phyloP scores from a whole-genome alignment of 2,888 invertebrate genomes.

The Aspidapion aeneum region DNA sequence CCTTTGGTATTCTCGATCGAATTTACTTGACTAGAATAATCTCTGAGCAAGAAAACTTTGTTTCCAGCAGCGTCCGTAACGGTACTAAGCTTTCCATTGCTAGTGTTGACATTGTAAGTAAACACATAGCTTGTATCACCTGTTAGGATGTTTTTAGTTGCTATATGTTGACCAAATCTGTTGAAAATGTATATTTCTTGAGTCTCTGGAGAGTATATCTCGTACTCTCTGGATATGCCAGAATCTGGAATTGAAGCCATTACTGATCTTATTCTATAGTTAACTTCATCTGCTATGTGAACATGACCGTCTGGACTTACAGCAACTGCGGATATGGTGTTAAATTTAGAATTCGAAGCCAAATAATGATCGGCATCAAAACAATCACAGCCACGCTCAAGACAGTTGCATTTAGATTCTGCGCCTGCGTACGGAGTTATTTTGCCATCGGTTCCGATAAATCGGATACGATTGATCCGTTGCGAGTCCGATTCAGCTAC shows the following conservation, averaged over 20 bases:
- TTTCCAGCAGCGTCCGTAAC: constrained; percentile 93
- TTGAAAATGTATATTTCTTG: constrained; percentile 94
- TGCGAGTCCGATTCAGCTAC: constrained; percentile 96
- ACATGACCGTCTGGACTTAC: constrained; percentile 93
- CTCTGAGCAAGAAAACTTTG: constrained; percentile 77
- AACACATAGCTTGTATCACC: constrained; percentile 91
- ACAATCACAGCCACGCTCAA: constrained; percentile 88
- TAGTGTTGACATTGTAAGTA: constrained; percentile 94
- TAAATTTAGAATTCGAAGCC: constrained; percentile 91
- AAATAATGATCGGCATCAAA: constrained; percentile 89
- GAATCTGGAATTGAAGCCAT: constrained; percentile 88
- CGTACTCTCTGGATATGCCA: constrained; percentile 80
- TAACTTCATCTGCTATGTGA: constrained; percentile 94
- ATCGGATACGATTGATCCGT: constrained; percentile 84
- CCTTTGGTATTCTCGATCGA: constrained; percentile 93
- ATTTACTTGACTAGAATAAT: constrained; percentile 85
- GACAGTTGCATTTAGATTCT: constrained; percentile 90
- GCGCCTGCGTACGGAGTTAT: constrained; percentile 92
- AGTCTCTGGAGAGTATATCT: constrained; percentile 92
- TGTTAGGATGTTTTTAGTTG: constrained; percentile 92
- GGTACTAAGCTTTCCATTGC: constrained; percentile 90
- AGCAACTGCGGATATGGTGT: constrained; percentile 88
- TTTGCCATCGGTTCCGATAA: constrained; percentile 91
- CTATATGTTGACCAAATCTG: constrained; percentile 91
- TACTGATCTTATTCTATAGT: constrained; percentile 82